Base-by-base conservation (phyloP, 37 sponge, comb jelly and placozoan species). In the Theonella swinhoei region DNA sequence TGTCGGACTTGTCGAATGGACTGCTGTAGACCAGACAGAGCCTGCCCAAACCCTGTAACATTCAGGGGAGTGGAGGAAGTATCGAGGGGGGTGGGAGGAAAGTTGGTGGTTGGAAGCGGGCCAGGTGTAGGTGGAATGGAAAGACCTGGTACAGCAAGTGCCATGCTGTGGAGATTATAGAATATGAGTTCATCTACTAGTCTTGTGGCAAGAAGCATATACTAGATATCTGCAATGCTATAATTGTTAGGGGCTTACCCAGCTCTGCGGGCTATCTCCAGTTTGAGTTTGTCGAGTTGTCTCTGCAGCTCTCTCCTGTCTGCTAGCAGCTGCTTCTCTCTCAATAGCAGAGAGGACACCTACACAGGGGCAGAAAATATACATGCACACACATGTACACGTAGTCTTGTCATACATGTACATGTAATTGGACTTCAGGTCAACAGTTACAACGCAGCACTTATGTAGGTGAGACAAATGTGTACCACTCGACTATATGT, bases 291-390 rank as follows among this genome's bases (percentile, higher is more conserved):
- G 69, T 91, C 92, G 33, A 94, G 36, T n/a, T 91, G 78, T 58
- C 68, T 43, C 38, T 88, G 80, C 24, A 94, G 88, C 28, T 76
- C 77, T 32, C 85, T 87, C 71, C 93, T 87, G 68, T 90, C 88
- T 3, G 78, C 68, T 26, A 87, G 84, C 41, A 94, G 84, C 33
- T 94, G 88, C 39, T 83, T 82, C 84, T 94, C 94, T 0, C 81
- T 67, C 30, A 67, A 32, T 37, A 94, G 40, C 69, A 87, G 84
- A 20, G 54, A 62, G 1, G 85, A 35, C 29, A 91, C 68, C 54
- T 47, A 14, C 54, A 17, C 54, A 47, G 7, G 54, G 11, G 14
- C 54, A 47, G 54, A 47, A 47, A 7, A 47, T 14, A 47, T 47
- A 47, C 54, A 14, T 47, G 7, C 54, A 47, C 54, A 47, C 54